Conservation (phyloP, 2,888 invertebrate species). For the Pseudolycoriella hygida region DNA sequence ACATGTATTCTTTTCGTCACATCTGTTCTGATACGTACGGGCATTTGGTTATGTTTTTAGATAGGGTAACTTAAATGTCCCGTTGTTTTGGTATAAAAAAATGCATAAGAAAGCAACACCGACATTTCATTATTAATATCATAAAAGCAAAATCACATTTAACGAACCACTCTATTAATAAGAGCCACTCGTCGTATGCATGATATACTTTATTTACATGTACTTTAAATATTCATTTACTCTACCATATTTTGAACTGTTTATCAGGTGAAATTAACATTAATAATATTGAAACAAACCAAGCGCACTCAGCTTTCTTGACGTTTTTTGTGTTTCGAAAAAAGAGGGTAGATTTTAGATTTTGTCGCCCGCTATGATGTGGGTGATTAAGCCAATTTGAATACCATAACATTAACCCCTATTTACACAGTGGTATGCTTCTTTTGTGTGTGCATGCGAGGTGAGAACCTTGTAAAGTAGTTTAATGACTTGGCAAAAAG, state of each 20-base stretch:
- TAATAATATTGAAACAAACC: conserved; percentile 6
- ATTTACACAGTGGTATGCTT: not conserved
- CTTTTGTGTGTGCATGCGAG: no score
- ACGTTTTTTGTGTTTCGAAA: conserved; percentile 4
- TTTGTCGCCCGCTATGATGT: conserved; percentile 8
- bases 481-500: no score
- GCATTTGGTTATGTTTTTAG: no score
- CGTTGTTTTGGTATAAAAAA: no score
- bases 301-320: conserved; percentile 6
- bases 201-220: not conserved
- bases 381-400: conserved; percentile 10
- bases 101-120: no score
- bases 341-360: conserved; percentile 5
- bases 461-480: no score
- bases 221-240: not conserved
- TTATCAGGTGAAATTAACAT: conserved; percentile 1
- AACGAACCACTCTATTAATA: not conserved
- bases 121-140: no score
- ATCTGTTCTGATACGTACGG: no score
- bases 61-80: no score
- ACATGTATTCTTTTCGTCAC: no score
- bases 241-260: not conserved
- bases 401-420: conserved; percentile 7
- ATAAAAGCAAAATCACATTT: not conserved
- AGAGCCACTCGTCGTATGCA: no score